phyloP scores from a whole-genome alignment of 1,140 invertebrate species.

The Hydropsyche tenuis region DNA sequence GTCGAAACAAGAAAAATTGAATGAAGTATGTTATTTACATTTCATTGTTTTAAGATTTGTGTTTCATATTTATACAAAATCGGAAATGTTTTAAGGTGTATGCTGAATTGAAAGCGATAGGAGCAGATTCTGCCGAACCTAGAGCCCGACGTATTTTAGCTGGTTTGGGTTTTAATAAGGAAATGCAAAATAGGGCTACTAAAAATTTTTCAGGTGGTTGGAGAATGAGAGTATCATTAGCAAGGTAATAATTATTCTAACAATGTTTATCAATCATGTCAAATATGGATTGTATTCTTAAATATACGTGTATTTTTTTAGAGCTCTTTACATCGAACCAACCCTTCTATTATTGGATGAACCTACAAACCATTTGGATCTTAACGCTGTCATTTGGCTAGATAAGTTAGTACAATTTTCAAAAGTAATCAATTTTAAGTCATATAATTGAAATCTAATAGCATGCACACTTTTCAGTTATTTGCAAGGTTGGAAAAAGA shows the following conservation, averaged over 20 bases:
- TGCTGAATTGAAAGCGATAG: constrained; percentile 94
- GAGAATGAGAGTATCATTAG: constrained; percentile 97
- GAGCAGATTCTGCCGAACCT: constrained; percentile 96
- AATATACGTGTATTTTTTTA: constrained; percentile 52
- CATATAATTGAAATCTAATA: background rate
- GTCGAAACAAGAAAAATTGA: constrained; percentile 77
- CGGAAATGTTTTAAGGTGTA: constrained; percentile 78
- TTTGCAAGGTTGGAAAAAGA: constrained; percentile 97
- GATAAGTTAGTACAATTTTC: constrained; percentile 86
- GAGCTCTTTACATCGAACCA: constrained; percentile 90
- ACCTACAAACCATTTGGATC: constrained; percentile 93
- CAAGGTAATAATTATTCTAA: constrained; percentile 58
- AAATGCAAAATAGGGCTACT: constrained; percentile 94
- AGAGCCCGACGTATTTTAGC: constrained; percentile 93
- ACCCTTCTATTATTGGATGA: constrained; percentile 96
- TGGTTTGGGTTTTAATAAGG: constrained; percentile 93
- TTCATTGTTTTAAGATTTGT: too few species aligned
- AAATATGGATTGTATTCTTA: background rate
- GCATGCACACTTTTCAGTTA: constrained; percentile 67
- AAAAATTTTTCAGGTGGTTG: constrained; percentile 98
- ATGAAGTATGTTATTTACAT: constrained; percentile 69
- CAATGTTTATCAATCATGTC: background rate
- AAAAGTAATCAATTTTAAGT: background rate
- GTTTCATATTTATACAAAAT: too few species aligned
- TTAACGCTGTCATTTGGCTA: constrained; percentile 99